Percentiles rank a stretch among this genome's conserved stretches.
Evolutionary conservation across 2,797 vertebrate genomes (phyloP).

Genomic region (Perdix hodgsoniae): DNA sequence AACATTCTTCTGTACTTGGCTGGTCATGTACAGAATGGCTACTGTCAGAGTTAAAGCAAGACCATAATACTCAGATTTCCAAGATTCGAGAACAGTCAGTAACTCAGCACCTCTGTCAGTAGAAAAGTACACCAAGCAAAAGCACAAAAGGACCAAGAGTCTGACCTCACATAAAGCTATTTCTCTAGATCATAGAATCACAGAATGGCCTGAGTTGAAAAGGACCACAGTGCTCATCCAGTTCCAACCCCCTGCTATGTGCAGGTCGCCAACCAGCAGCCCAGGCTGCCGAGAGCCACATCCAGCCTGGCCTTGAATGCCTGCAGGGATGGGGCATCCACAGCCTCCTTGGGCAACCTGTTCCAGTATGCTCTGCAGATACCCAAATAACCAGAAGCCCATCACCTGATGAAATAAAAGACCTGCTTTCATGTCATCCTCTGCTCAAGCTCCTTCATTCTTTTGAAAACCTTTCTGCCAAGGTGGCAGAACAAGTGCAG

Average conservation of each 20-base stretch:
- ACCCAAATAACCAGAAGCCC: background rate
- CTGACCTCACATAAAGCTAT: background rate
- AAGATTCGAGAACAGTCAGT: background rate
- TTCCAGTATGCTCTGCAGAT: rapidly evolving
- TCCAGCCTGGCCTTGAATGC: too few species aligned
- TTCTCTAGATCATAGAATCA: too few species aligned
- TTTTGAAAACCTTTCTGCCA: background rate
- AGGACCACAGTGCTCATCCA: too few species aligned
- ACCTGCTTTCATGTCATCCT: background rate
- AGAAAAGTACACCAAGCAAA: background rate
- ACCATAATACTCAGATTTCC: background rate
- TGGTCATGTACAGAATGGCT: background rate
- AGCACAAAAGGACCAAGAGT: background rate
- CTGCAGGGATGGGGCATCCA: too few species aligned
- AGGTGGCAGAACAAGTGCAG: background rate
- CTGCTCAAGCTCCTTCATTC: background rate
- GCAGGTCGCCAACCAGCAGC: too few species aligned
- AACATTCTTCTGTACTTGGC: background rate
- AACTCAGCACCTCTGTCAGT: background rate
- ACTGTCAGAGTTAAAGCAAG: background rate
- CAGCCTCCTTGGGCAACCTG: too few species aligned
- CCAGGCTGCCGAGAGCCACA: too few species aligned
- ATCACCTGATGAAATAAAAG: background rate
- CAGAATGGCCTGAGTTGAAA: too few species aligned
- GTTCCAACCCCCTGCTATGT: too few species aligned